Base-by-base conservation (phyloP, 1,140 invertebrate genomes). In the Drosophila kurseongensis region DNA sequence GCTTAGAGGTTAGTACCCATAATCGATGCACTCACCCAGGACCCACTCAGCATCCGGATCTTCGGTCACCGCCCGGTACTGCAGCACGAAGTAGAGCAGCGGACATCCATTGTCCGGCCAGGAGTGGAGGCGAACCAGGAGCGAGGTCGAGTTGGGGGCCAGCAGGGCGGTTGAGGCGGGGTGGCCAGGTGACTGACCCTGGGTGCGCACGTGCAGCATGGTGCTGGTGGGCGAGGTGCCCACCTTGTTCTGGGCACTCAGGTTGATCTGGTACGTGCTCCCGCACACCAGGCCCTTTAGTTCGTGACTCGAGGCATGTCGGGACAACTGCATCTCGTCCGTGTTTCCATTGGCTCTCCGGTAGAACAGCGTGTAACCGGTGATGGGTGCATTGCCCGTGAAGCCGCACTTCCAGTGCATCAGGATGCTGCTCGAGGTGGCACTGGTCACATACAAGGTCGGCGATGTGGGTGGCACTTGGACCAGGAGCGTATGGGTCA, bases 91-190 rank as follows among this genome's bases (percentile, higher is more conserved):
- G 84, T 95, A 95, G 9, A 94, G 91, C 35, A 98, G 95, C 0
- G 96, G 95, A 85, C 97, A 97, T 2, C 96, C 96, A 48, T 96
- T 96, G 73, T 96, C 95, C 2, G 95, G 95, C 96, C 97, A 97
- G 2, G 95, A 94, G 69, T 95, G 95, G 7, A 97, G 92, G 42
- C 96, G 94, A 1, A 97, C 93, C 4, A 95, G 92, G 4, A 97
- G 94, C 8, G 95, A 95, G 0, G 96, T 97, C 4, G 95, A 96
- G 78, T 96, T 96, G 0, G 95, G 95, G 2, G 93, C 93, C 40
- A 97, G 92, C 12, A 97, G 94, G 45, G 94, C 93, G 0, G 94
- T 93, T 0, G 94, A 93, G 0, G 95, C 91, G 4, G 96, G 96
- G 52, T 96, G 59, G 4, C 95, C 95, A 0, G 96, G 96, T 18